Evolutionary conservation across 1,140 invertebrate species (phyloP), one percentile per base, ranked within the genome.

Genomic region (Drosophila guanche): DNA sequence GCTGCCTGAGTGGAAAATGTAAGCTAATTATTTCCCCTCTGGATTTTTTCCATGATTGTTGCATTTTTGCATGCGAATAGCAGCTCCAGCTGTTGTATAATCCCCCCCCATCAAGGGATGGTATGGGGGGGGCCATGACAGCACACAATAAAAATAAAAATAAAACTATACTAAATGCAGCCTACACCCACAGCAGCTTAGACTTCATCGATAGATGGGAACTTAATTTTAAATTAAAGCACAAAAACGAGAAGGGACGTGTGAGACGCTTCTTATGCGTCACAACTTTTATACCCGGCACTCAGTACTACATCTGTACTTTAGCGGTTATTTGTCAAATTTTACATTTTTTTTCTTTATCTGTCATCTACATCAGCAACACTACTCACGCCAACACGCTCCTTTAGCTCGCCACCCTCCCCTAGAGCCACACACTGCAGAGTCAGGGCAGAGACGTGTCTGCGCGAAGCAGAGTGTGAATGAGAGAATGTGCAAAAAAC

Each of bases 11-110:
- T 71, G 70, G 65, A 72, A 79, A 84, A 84, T 71, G 76, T 76
- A 75, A 79, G 76, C 76, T 85, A 79, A 84, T 85, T 84, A 79
- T 70, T 79, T 59, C 57, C 12, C n/a, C 57, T 20, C 57, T 20
- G 16, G 46, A 27, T 63, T 23, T 63, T 63, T 22, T 37, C 33
- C 33, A 37, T 10, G 10, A 40, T 54, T 54, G 62, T 55, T 67
- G 61, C 33, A 55, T 67, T 67, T 54, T 45, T 40, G 47, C 61
- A 63, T 53, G 61, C 22, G 63, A 52, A 48, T 37, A 37, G 33
- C 27, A 5, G 25, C 60, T 41, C 37, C 29, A 10, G 46, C 3
- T 23, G 7, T 40, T 37, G 33, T 56, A 43, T 40, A 27, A 57
- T 20, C 14, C 53, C 29, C 14, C 43, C 23, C 25, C 29, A 33